Percentiles rank a stretch among this genome's conserved stretches.
Conservation (phyloP, 2,797 vertebrate species). For the Nyctibius grandis region DNA sequence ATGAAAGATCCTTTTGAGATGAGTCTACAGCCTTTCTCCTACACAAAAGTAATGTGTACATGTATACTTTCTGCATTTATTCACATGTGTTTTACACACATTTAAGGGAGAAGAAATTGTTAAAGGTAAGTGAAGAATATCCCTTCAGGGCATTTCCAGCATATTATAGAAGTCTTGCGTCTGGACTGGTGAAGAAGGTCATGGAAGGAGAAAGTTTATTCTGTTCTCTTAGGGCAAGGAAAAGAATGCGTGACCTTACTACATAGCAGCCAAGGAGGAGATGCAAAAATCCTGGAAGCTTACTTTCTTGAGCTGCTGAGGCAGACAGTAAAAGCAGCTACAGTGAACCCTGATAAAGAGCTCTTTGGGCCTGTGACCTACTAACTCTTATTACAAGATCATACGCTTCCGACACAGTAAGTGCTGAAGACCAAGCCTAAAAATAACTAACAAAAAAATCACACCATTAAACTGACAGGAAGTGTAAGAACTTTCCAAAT, state of each 20-base stretch:
- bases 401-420: background rate
- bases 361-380: background rate
- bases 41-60: background rate
- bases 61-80: background rate
- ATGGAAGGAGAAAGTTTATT: background rate
- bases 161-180: background rate
- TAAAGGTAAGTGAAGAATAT: background rate
- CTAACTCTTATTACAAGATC: background rate
- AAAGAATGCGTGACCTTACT: background rate
- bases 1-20: background rate
- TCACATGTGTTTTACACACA: background rate
- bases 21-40: background rate
- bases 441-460: slow-evolving; percentile 21
- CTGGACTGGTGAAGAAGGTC: background rate
- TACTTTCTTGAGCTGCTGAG: background rate
- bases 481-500: slow-evolving; percentile 41
- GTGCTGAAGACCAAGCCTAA: slow-evolving; percentile 7
- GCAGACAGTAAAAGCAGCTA: background rate
- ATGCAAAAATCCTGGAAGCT: background rate
- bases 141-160: background rate
- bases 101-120: background rate
- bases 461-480: slow-evolving; percentile 42
- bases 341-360: background rate
- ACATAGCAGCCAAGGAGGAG: background rate
- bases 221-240: background rate